Evolutionary conservation across 2,888 invertebrate genomes (phyloP), one percentile per base, ranked within the genome.

Genomic region (Terebella lapidaria): DNA sequence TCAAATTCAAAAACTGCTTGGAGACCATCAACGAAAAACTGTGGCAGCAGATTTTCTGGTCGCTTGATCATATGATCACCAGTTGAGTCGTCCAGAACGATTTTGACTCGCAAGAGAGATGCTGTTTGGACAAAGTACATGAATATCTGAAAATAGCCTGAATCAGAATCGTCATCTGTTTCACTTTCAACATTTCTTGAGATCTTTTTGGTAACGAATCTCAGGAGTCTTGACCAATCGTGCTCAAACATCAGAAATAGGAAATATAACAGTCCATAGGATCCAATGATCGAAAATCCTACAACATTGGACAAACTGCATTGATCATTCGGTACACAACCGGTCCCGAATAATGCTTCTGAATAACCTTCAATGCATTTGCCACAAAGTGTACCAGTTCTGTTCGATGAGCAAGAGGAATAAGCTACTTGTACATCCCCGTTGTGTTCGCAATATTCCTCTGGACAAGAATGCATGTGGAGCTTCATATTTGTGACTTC

Each of bases 111-210:
- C 3, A 65, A 59, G 20, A 65, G 46, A 3, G 52, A 27, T 25
- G 63, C 42, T 20, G 58, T 60, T 47, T 65, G 65, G 22, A 65
- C 47, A 42, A 64, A 65, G 53, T 65, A 65, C 63, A 65, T 63
- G 53, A 65, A 63, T 3, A 64, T 61, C 46, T 64, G 63, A 22
- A 65, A 61, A 45, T 61, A 61, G 2, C 61, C 61, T 3, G 47
- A 46, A 0, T 60, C 30, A 1, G 57, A 30, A 4, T 57, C 5
- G 29, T n/a, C 52, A 20, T 4, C 10, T 49, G 10, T 18, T n/a
- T n/a, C n/a, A n/a, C n/a, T n/a, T n/a, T n/a, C n/a, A n/a, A n/a
- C n/a, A n/a, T n/a, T n/a, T n/a, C n/a, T 53, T 26, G 3, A 20
- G 27, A 15, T 26, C 47, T 47, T 56, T 54, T 26, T 3, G 24